These are phyloP conservation scores for Saguinus imperator DNA, from an alignment of 2,113 vertebrate genomes.

Conservation along the genomic window DNA sequence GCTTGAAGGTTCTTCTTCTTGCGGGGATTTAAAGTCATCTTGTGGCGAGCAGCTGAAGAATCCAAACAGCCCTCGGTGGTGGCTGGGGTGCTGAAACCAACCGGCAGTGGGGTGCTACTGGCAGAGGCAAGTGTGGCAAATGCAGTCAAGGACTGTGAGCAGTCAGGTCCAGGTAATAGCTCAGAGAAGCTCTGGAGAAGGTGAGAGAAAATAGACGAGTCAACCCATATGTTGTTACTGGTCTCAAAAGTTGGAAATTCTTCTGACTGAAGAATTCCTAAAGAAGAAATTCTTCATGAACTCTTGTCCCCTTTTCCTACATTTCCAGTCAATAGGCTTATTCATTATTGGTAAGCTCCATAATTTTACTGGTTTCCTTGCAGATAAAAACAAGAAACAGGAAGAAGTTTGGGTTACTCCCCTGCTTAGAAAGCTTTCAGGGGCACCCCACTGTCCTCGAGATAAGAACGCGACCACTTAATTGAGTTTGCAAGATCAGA, in stretches of 20 bases:
- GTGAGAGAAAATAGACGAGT: slow-evolving; percentile 17
- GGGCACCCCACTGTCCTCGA: background rate
- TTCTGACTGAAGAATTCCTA: slow-evolving; percentile 17
- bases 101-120: slow-evolving; percentile 62
- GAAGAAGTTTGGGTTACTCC: background rate
- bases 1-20: slow-evolving; percentile 83
- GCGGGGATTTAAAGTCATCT: slow-evolving; percentile 86
- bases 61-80: slow-evolving; percentile 87
- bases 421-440: background rate
- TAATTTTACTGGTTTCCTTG: background rate
- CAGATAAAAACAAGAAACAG: slow-evolving; percentile 5
- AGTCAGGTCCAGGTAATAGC: slow-evolving; percentile 81
- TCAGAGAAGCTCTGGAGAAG: slow-evolving; percentile 84
- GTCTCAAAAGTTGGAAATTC: background rate
- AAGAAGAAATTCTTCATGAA: background rate
- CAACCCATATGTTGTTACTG: background rate
- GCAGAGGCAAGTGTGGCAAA: background rate
- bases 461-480: background rate
- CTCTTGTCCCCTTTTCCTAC: background rate
- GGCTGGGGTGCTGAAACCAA: slow-evolving; percentile 87
- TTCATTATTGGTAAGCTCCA: background rate
- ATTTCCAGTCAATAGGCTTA: background rate
- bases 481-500: background rate
- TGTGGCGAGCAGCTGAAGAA: slow-evolving; percentile 91
- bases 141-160: slow-evolving; percentile 74